Base-by-base conservation (phyloP, 2,113 vertebrate genomes). In the Clinocottus analis region DNA sequence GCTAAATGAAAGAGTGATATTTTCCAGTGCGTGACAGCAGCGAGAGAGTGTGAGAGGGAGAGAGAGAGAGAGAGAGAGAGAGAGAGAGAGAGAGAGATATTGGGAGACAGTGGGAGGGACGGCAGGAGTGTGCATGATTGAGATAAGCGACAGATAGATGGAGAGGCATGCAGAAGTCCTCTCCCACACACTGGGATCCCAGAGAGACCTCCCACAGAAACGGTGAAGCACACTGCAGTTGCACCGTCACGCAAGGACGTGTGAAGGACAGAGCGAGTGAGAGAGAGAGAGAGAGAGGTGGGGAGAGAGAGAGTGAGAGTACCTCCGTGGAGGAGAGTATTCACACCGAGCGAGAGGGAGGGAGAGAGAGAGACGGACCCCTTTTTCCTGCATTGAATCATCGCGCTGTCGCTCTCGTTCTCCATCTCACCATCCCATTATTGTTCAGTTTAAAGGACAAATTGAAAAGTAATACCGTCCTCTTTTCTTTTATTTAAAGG, bases 161-260 rank as follows among this genome's bases (percentile, higher is more conserved):
- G 81, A 81, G 75, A 87, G 83, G 72, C 75, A 88, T 75, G 85
- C 80, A 45, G 39, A 84, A 85, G 87, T 87, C 89, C 49, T 91
- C 86, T 82, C 89, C 89, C 86, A 88, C 93, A 84, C 79, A 67
- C 80, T 80, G 85, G 85, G 77, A 80, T 89, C 84, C 84, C 85
- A 79, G 80, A 75, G 82, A 88, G 84, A 78, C 77, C 85, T 89
- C 87, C 87, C 88, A 85, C 87, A 51, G 86, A 87, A 86, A 70
- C 67, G 23, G 74, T 59, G 84, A 77, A 81, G 87, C 85, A 77
- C 77, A 14, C 91, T 81, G 86, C 91, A 82, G 84, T 84, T 66
- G 60, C 79, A 80, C 81, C 72, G 88, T 85, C 87, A 86, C 41
- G 79, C 90, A 92, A 93, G 93, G 92, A 91, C 90, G 82, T n/a